Evolutionary conservation across 2,113 vertebrate genomes (phyloP).

Genomic region (Leucoraja erinaceus): DNA sequence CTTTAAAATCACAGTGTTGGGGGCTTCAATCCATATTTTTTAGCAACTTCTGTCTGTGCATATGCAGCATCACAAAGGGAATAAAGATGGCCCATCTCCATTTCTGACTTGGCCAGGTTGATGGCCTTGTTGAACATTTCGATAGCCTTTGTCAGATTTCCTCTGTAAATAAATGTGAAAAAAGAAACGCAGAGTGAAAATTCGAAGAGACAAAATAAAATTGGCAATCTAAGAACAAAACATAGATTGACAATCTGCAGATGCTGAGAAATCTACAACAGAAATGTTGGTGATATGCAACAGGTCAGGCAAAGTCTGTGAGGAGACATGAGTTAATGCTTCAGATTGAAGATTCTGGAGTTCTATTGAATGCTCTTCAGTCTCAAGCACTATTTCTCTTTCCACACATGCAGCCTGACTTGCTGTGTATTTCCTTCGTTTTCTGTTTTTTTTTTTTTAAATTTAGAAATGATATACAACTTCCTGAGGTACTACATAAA

Average conservation of each 20-base stretch:
- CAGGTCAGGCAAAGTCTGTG: no score
- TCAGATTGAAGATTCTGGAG: no score
- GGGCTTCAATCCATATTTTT: slow-evolving; percentile 96
- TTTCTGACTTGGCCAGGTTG: slow-evolving; percentile 96
- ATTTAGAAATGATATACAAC: no score
- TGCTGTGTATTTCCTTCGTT: no score
- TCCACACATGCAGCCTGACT: no score
- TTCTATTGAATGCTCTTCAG: no score
- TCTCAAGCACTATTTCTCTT: no score
- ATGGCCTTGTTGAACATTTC: slow-evolving; percentile 99
- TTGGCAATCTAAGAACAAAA: not conserved
- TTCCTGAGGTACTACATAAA: not conserved
- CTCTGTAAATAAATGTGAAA: slow-evolving; percentile 63
- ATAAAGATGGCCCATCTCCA: slow-evolving; percentile 98
- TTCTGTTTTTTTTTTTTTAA: no score
- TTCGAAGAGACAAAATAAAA: not conserved
- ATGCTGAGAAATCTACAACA: no score
- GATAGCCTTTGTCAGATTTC: slow-evolving; percentile 96
- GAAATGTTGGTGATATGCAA: no score
- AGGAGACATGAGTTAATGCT: no score
- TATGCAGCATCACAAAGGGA: slow-evolving; percentile 95
- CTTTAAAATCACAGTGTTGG: slow-evolving; percentile 78
- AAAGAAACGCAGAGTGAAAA: not conserved
- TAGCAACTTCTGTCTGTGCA: slow-evolving; percentile 95
- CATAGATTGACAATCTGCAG: no score